Evolutionary conservation across 2,797 vertebrate species (phyloP).

Genomic region (Anisognathus igniventris): DNA sequence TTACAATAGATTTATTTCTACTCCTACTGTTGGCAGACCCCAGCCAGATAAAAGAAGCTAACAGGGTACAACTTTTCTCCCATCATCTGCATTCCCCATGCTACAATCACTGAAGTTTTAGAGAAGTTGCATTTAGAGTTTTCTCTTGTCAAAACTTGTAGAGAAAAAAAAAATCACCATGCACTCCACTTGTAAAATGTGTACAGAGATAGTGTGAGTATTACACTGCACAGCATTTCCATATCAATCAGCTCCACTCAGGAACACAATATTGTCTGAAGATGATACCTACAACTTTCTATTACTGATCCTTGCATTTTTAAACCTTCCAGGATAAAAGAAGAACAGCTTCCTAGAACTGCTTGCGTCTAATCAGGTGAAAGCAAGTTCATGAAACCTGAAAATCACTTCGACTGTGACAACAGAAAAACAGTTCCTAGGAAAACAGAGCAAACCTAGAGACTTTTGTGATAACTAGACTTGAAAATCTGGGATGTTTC

Average conservation of each 20-base stretch:
- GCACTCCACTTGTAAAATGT: neutral
- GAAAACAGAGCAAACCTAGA: neutral
- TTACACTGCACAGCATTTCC: neutral
- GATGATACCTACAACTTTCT: neutral
- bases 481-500: neutral
- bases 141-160: neutral
- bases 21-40: neutral
- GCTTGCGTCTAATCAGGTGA: neutral
- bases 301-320: neutral
- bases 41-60: neutral
- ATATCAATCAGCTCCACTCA: neutral
- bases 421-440: neutral
- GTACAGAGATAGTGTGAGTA: neutral
- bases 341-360: neutral
- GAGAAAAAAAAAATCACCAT: neutral
- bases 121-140: neutral
- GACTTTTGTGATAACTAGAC: neutral
- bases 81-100: neutral
- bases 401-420: neutral
- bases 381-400: neutral
- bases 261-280: neutral
- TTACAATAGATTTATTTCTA: neutral
- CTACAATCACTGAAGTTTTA: neutral
- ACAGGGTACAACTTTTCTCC: neutral
- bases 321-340: neutral